A percentile compares a stretch with the other conserved stretches of the same genome.
Evolutionary conservation across 2,888 invertebrate species (phyloP).

Genomic region (Eustalomyia histrio): DNA sequence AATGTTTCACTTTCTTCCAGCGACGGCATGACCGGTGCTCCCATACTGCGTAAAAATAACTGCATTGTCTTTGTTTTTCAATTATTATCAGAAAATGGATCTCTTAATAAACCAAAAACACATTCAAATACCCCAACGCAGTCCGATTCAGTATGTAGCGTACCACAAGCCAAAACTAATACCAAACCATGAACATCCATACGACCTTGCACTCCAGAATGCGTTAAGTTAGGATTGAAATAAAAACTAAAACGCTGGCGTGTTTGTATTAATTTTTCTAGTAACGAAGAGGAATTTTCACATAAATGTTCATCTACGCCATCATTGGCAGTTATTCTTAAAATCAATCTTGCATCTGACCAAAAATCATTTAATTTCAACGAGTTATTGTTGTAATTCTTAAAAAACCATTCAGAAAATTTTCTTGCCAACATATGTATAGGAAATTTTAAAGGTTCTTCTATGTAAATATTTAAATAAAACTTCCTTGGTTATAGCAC

Average conservation of each 20-base stretch:
- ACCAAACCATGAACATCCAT: conserved; percentile 84
- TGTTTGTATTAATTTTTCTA: conserved; percentile 76
- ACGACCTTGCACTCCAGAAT: conserved; percentile 82
- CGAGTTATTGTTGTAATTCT: conserved; percentile 76
- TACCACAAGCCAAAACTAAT: conserved; percentile 83
- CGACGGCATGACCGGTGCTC: conserved; percentile 68
- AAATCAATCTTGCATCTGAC: conserved; percentile 78
- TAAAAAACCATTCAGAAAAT: conserved; percentile 83
- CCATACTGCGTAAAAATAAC: conserved; percentile 78
- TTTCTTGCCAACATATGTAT: conserved; percentile 81
- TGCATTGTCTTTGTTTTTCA: conserved; percentile 85
- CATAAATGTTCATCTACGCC: conserved; percentile 69
- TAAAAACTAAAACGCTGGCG: conserved; percentile 80
- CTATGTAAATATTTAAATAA: too few relatives aligned
- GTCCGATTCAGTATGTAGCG: conserved; percentile 81
- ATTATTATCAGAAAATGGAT: conserved; percentile 83
- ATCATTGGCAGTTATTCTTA: conserved; percentile 72
- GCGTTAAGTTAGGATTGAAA: conserved; percentile 83
- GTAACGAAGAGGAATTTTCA: conserved; percentile 70
- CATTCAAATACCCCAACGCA: conserved; percentile 85
- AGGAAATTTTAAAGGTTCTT: conserved; percentile 69
- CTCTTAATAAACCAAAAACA: conserved; percentile 83
- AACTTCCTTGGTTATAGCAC: too few relatives aligned
- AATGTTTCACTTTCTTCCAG: conserved; percentile 72
- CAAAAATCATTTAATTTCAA: conserved; percentile 82